A percentile compares a stretch with the other conserved stretches of the same genome.
Evolutionary conservation across 2,888 invertebrate genomes (phyloP).

Genomic region (Dicycla oo): DNA sequence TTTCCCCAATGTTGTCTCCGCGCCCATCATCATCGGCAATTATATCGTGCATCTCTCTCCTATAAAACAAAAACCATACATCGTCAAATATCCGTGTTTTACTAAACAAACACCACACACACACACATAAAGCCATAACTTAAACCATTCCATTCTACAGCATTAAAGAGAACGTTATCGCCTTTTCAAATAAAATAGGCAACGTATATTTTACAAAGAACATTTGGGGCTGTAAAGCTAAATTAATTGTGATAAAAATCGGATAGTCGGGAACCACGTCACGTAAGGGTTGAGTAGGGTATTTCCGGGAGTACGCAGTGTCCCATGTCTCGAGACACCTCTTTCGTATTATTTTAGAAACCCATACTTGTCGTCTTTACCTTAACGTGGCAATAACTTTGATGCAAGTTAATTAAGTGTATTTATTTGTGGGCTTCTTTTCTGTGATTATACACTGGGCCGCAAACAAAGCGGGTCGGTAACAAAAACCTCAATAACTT

Average conservation of each 20-base stretch:
- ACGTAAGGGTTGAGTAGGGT: constrained; percentile 73
- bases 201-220: constrained; percentile 44
- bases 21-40: neutral
- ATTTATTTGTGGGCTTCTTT: neutral
- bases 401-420: constrained; percentile 16
- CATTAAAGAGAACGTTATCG: constrained; percentile 35
- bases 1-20: neutral
- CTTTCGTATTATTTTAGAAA: constrained; percentile 64
- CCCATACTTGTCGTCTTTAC: constrained; percentile 35
- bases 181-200: constrained; percentile 35
- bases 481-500: too few relatives aligned
- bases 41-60: neutral
- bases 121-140: neutral
- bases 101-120: constrained; percentile 9
- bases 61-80: neutral
- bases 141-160: constrained; percentile 6
- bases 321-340: constrained; percentile 64
- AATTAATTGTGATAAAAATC: constrained; percentile 74
- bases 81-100: neutral
- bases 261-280: constrained; percentile 68
- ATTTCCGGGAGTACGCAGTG: constrained; percentile 57
- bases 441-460: too few relatives aligned
- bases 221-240: constrained; percentile 53
- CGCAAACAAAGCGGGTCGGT: too few relatives aligned
- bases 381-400: constrained; percentile 15